phyloP scores from a whole-genome alignment of 2,113 vertebrate genomes.

The Cynocephalus volans region DNA sequence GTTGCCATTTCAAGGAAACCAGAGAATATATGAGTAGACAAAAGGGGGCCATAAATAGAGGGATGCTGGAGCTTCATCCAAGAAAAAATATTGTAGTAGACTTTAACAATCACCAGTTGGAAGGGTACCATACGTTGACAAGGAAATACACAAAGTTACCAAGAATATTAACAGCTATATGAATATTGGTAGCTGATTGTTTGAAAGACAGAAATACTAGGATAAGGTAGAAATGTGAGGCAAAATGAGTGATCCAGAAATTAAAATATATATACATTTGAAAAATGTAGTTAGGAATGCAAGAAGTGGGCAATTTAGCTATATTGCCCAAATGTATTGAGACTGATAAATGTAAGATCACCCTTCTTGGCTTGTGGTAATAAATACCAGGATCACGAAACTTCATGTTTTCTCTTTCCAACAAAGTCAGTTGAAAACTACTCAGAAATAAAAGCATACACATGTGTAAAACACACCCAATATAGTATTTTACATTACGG shows the following conservation, averaged over 20 bases:
- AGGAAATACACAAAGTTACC: conserved; percentile 30
- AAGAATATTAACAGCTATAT: conserved; percentile 34
- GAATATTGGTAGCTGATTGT: neutral
- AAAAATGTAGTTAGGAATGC: conserved; percentile 60
- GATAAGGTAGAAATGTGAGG: neutral
- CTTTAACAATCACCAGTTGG: conserved; percentile 48
- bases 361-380: neutral
- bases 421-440: conserved; percentile 59
- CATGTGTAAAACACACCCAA: neutral
- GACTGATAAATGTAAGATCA: conserved; percentile 18
- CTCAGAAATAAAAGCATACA: conserved; percentile 40
- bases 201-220: conserved; percentile 48
- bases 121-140: conserved; percentile 16
- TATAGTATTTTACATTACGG: neutral
- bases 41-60: conserved; percentile 64
- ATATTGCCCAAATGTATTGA: neutral
- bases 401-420: conserved; percentile 60
- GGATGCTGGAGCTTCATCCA: neutral
- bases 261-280: neutral
- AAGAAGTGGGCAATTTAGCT: conserved; percentile 39
- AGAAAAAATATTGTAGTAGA: conserved; percentile 49
- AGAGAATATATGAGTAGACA: conserved; percentile 40
- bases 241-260: conserved; percentile 42
- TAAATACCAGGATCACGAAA: neutral
- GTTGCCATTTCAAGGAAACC: conserved; percentile 51